Conservation (phyloP, 2,888 invertebrate species). For the Epinotia bilunana region DNA sequence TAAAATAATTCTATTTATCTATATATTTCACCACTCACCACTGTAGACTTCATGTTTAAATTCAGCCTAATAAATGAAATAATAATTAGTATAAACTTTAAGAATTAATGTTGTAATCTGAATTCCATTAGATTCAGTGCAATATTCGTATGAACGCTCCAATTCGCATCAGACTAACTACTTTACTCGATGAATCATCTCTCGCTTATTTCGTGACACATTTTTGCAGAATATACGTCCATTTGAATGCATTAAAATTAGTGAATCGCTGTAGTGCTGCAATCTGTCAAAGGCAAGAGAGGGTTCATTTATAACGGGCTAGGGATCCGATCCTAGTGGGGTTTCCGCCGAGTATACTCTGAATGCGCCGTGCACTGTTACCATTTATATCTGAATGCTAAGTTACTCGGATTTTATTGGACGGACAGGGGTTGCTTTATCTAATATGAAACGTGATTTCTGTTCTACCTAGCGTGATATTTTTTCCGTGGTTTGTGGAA, state of each 20-base stretch:
- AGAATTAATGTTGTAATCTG: background rate
- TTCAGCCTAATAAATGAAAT: too few relatives aligned
- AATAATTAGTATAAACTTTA: too few relatives aligned
- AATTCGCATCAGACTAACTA: background rate
- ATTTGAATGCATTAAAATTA: conserved; percentile 41
- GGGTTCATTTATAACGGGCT: conserved; percentile 35
- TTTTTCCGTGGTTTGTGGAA: background rate
- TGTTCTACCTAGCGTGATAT: background rate
- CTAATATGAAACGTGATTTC: conserved; percentile 37
- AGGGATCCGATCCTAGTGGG: conserved; percentile 26
- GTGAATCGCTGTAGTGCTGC: conserved; percentile 40
- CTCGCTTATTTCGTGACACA: conserved; percentile 21
- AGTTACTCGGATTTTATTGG: conserved; percentile 34
- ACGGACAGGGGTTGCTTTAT: conserved; percentile 33
- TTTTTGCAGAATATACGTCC: conserved; percentile 31
- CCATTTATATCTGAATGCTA: conserved; percentile 41
- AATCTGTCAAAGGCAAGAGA: conserved; percentile 39
- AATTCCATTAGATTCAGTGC: background rate
- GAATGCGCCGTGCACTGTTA: conserved; percentile 32
- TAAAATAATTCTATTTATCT: too few relatives aligned
- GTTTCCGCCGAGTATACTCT: conserved; percentile 19
- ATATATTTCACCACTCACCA: too few relatives aligned
- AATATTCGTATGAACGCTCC: background rate
- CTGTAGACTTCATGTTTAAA: too few relatives aligned
- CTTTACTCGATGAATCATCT: conserved; percentile 9